Evolutionary conservation across 2,888 invertebrate genomes (phyloP).

Genomic region (Resseliella maxima): DNA sequence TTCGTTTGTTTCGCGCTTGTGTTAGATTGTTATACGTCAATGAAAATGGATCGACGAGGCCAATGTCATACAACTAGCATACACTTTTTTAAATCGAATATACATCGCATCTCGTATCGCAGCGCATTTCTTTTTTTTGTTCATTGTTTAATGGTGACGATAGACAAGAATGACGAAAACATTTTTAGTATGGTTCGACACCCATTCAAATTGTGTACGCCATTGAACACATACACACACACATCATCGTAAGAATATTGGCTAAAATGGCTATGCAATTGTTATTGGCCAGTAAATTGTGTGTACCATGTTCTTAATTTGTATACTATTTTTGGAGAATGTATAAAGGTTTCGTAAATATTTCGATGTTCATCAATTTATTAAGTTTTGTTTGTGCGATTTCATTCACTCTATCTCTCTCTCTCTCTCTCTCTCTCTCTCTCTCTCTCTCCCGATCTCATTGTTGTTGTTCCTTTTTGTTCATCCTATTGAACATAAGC

Average conservation of each 20-base stretch:
- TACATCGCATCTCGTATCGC: too few species aligned
- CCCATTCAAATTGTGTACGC: too few species aligned
- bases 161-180: too few species aligned
- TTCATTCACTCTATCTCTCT: neutral
- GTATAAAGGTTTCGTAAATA: conserved; percentile 16
- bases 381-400: conserved; percentile 2
- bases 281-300: neutral
- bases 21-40: neutral
- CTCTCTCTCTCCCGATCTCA: too few species aligned
- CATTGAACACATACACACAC: too few species aligned
- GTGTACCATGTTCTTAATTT: neutral
- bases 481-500: neutral
- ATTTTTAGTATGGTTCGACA: too few species aligned
- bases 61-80: conserved; percentile 26
- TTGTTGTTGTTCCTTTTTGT: too few species aligned
- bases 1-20: neutral
- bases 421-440: neutral
- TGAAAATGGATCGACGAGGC: neutral
- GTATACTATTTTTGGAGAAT: neutral
- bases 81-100: neutral
- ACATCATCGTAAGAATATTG: neutral
- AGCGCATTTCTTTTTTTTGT: too few species aligned
- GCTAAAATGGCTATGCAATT: neutral
- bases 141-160: too few species aligned
- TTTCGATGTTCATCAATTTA: conserved; percentile 28